Conservation (phyloP, 1,140 invertebrate species). For the Pollicipes pollicipes region DNA sequence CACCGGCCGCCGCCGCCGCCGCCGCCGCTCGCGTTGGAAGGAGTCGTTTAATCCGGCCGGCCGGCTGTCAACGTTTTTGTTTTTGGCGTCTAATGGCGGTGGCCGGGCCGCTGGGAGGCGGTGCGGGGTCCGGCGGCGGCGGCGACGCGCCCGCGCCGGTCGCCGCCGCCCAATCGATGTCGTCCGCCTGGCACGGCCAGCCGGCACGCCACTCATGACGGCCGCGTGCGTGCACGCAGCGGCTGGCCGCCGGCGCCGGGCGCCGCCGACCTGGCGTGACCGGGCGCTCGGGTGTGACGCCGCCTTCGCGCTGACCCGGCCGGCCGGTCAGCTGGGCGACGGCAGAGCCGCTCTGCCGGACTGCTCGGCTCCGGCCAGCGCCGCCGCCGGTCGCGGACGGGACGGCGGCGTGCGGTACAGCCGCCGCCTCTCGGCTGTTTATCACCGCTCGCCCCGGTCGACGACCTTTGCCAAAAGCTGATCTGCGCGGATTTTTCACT, state of each 20-base stretch:
- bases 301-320: too few species aligned
- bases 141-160: too few species aligned
- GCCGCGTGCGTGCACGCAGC: neutral
- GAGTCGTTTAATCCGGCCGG: neutral
- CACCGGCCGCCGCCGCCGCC: too few species aligned
- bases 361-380: too few species aligned
- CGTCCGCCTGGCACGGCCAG: neutral
- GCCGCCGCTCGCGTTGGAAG: neutral
- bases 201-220: neutral
- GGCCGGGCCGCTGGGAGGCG: too few species aligned
- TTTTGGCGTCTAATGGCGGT: neutral
- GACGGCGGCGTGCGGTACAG: neutral
- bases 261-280: too few species aligned
- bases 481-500: constrained; percentile 1
- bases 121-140: too few species aligned
- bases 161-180: neutral
- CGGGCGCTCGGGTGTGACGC: too few species aligned
- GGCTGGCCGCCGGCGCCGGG: too few species aligned
- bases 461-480: neutral
- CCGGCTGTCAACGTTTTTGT: neutral
- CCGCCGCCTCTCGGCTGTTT: neutral
- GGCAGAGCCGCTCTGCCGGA: too few species aligned
- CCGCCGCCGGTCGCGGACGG: too few species aligned
- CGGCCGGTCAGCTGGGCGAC: too few species aligned
- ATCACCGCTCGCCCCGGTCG: neutral